Base-by-base conservation (phyloP, 2,888 invertebrate genomes). In the Drosophila villosipedis region DNA sequence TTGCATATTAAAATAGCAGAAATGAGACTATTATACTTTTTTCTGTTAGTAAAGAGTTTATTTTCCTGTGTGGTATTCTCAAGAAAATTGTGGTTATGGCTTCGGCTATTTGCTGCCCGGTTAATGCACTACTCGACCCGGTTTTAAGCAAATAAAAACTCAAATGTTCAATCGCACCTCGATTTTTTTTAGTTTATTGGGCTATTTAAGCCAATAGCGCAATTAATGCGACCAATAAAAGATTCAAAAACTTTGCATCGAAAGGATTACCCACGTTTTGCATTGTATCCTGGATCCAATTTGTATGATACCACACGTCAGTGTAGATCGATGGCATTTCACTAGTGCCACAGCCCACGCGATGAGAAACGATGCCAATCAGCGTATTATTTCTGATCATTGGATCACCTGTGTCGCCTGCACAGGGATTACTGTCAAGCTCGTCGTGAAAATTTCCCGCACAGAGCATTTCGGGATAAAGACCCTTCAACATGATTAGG, bases 361-460 rank as follows among this genome's bases (percentile, higher is more conserved):
- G 73, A 31, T 84, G 64, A 12, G 77, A 62, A 0, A 84, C 90
- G 5, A 85, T 28, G 4, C 77, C 88, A 16, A 77, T 73, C 1
- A 85, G 19, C 1, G 81, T 88, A 1, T 64, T 14, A 6, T 83
- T 67, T 6, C 30, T 14, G 0, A 90, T 63, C 41, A 86, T 61
- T 0, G 85, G 85, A 2, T 59, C 64, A 0, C 86, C 86, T 0
- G 81, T 73, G n/a, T 86, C 86, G 1, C 86, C 86, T 4, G 89
- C 83, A 60, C 86, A 86, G 0, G 89, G 86, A 66, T 73, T 70
- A 3, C 67, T 54, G 12, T 67, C 60, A 6, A 41, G 33, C 0
- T 28, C 14, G 5, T 52, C 50, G 3, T 47, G n/a, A 2, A 75
- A 28, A 19, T 76, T 71, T 9, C 83, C 81, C 0, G 90, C 86